Evolutionary conservation across 2,797 vertebrate species (phyloP).

Genomic region (Tangara arthus): DNA sequence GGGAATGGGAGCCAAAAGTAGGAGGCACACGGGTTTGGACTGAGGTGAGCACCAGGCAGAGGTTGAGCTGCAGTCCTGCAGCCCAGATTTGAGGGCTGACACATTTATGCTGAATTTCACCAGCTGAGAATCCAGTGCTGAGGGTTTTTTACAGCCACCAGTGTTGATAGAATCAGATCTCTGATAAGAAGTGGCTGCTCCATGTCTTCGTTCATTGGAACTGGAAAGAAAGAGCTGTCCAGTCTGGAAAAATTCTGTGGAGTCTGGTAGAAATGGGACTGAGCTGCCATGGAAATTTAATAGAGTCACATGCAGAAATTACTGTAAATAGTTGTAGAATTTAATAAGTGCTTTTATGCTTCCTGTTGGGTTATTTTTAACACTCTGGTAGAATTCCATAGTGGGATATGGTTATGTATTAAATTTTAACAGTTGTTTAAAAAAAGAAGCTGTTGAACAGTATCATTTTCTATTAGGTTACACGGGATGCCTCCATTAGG

Average conservation of each 20-base stretch:
- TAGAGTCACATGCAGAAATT: slow-evolving; percentile 46
- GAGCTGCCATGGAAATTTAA: slow-evolving; percentile 22
- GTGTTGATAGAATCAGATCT: background rate
- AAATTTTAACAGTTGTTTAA: slow-evolving; percentile 22
- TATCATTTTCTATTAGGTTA: slow-evolving; percentile 9
- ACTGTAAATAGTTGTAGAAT: slow-evolving; percentile 58
- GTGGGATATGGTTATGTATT: slow-evolving; percentile 14
- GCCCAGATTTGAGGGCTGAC: background rate
- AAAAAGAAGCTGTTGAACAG: background rate
- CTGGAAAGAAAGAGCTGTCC: background rate
- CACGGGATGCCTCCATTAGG: background rate
- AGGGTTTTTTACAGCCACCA: background rate
- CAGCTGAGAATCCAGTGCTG: background rate
- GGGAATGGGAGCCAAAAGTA: background rate
- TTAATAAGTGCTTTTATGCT: slow-evolving; percentile 60
- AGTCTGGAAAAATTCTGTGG: slow-evolving; percentile 16
- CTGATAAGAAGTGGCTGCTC: slow-evolving; percentile 1
- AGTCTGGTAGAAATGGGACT: background rate
- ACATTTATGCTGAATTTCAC: background rate
- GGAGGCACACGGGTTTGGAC: background rate
- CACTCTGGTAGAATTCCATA: background rate
- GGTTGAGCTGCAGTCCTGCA: background rate
- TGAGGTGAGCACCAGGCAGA: background rate
- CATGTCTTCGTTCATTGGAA: background rate
- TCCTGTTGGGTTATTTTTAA: slow-evolving; percentile 67